A percentile compares a stretch with the other conserved stretches of the same genome.
Conservation (phyloP, 2,113 vertebrate genomes). For the Takifugu flavidus region DNA sequence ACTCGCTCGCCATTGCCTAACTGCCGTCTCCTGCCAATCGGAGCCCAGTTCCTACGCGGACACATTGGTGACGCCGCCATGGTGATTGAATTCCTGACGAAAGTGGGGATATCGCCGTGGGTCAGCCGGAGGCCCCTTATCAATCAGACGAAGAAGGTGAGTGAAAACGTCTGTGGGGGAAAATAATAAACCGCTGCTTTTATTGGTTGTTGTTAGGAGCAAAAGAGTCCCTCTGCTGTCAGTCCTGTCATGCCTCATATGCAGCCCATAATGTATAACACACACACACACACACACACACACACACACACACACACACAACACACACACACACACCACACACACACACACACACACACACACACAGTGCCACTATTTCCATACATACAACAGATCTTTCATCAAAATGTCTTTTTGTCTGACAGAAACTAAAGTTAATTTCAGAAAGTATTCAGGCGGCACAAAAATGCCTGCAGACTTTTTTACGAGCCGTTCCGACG, state of each 20-base stretch:
- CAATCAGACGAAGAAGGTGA: constrained; percentile 5
- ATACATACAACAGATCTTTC: constrained; percentile 2
- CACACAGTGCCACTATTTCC: constrained; percentile 3
- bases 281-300: constrained; percentile 38
- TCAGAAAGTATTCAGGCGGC: too few species aligned
- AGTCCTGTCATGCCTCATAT: constrained; percentile 46
- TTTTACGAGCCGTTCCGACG: too few species aligned
- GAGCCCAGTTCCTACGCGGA: too few species aligned
- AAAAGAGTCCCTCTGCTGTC: constrained; percentile 32
- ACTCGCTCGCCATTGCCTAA: too few species aligned
- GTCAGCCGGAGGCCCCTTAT: background rate
- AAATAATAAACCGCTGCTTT: constrained; percentile 21
- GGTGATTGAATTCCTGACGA: too few species aligned
- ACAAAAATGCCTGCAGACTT: too few species aligned
- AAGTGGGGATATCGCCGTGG: too few species aligned
- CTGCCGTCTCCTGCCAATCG: background rate
- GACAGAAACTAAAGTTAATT: too few species aligned
- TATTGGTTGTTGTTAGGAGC: constrained; percentile 41
- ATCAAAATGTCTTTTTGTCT: background rate
- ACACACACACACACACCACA: constrained; percentile 9
- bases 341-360: constrained; percentile 7
- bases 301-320: background rate
- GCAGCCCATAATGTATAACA: constrained; percentile 35
- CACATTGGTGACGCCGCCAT: too few species aligned
- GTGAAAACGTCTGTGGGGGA: background rate